Conservation (phyloP, 2,888 invertebrate genomes). For the Lycia hirtaria region DNA sequence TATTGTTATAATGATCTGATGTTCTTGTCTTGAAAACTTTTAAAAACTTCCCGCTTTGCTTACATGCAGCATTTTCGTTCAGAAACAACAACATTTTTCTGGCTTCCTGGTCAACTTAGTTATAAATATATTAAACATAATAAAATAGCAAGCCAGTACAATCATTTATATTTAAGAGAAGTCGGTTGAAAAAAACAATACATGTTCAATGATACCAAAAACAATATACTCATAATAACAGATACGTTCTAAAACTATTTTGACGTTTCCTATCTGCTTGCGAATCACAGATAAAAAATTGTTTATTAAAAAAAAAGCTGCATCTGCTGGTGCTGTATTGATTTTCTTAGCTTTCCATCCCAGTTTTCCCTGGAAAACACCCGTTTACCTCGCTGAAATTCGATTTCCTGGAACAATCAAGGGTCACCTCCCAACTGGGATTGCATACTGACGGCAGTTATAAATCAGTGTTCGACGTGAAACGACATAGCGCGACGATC, state of each 20-base stretch:
- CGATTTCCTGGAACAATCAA: slow-evolving; percentile 33
- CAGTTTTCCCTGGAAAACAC: slow-evolving; percentile 58
- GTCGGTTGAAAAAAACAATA: neutral
- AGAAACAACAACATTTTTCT: too few species aligned
- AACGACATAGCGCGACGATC: slow-evolving; percentile 21
- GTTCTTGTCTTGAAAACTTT: too few species aligned
- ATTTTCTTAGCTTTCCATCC: slow-evolving; percentile 69
- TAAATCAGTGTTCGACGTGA: slow-evolving; percentile 25
- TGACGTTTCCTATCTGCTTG: slow-evolving; percentile 6
- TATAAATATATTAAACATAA: too few species aligned
- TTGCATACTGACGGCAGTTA: slow-evolving; percentile 24
- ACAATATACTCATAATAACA: neutral
- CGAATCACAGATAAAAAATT: slow-evolving; percentile 48
- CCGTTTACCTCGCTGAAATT: slow-evolving; percentile 42
- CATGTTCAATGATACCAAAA: neutral
- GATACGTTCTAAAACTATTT: slow-evolving; percentile 19
- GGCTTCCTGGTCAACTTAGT: too few species aligned
- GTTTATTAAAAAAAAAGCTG: slow-evolving; percentile 69
- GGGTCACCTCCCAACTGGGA: slow-evolving; percentile 11
- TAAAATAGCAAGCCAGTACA: too few species aligned
- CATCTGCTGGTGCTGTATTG: slow-evolving; percentile 66
- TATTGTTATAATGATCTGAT: too few species aligned
- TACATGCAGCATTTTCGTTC: too few species aligned
- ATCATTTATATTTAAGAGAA: neutral
- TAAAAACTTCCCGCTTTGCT: too few species aligned